These are phyloP conservation scores for Macrotis lagotis DNA, from an alignment of 2,113 vertebrate species.

Conservation along the genomic window DNA sequence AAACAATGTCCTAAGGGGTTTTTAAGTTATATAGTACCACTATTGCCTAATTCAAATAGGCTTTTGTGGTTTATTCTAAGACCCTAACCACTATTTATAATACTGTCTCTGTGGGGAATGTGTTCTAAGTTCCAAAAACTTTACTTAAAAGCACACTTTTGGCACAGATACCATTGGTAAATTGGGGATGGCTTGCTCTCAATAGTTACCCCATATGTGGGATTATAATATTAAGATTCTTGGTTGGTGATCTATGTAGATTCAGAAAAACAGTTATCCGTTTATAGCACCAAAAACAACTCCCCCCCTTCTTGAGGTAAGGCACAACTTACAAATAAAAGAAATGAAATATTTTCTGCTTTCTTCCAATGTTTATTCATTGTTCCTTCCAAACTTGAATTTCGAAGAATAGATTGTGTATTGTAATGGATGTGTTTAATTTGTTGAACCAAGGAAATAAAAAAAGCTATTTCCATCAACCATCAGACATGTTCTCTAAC, in stretches of 20 bases:
- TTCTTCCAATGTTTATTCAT: slow-evolving; percentile 32
- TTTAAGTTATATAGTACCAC: not conserved
- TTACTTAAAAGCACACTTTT: not conserved
- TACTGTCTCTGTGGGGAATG: not conserved
- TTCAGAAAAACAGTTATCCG: not conserved
- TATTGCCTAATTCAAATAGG: not conserved
- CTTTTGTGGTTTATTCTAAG: not conserved
- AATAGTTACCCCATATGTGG: not conserved
- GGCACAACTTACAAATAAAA: not conserved
- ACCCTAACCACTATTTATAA: not conserved
- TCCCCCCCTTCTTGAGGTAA: not conserved
- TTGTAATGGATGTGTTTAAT: not conserved
- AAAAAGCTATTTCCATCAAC: not conserved
- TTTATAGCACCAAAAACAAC: not conserved
- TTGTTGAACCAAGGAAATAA: not conserved
- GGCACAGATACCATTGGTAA: not conserved
- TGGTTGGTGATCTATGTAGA: not conserved
- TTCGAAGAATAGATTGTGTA: not conserved
- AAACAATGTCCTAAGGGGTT: not conserved
- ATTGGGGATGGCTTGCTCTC: not conserved
- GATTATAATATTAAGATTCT: not conserved
- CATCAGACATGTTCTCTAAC: not conserved
- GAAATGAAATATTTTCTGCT: slow-evolving; percentile 4
- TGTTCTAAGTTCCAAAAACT: not conserved
- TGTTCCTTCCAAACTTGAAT: slow-evolving; percentile 31